phyloP scores from a whole-genome alignment of 2,113 vertebrate genomes.

The Stercorarius parasiticus region DNA sequence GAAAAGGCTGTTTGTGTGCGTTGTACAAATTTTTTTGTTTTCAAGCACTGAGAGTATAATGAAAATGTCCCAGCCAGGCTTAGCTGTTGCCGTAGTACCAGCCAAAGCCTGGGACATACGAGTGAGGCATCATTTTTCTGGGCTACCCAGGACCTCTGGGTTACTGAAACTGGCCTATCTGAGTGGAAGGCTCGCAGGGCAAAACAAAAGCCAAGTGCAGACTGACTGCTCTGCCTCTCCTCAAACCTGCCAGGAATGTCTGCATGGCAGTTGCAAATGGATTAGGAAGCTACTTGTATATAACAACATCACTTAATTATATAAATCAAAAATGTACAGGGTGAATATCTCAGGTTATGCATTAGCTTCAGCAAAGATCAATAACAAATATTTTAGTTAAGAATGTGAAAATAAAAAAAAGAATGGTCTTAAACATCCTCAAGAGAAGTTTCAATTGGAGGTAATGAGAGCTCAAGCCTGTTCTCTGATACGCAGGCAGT shows the following conservation, averaged over 20 bases:
- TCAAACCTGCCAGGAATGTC: not conserved
- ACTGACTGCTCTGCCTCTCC: not conserved
- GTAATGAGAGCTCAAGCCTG: not conserved
- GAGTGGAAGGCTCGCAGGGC: not conserved
- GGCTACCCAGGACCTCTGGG: not conserved
- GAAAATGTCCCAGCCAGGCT: constrained; percentile 41
- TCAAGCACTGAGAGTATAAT: constrained; percentile 46
- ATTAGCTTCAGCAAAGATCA: not conserved
- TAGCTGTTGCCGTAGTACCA: constrained; percentile 49
- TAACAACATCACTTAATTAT: not conserved
- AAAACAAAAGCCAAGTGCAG: not conserved
- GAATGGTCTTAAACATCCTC: fast-evolving
- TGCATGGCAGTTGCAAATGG: not conserved
- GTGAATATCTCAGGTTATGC: not conserved
- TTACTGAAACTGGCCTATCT: not conserved
- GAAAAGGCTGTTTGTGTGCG: constrained; percentile 53
- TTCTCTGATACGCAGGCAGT: not conserved
- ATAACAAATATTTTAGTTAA: not conserved
- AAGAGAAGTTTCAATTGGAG: not conserved
- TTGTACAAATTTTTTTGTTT: constrained; percentile 69
- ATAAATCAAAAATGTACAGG: not conserved
- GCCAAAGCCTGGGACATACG: not conserved
- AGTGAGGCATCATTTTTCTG: not conserved
- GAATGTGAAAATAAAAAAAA: not conserved
- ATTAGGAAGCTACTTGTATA: not conserved